Evolutionary conservation across 2,113 vertebrate genomes (phyloP).

Genomic region (Ceuthmochares aereus): DNA sequence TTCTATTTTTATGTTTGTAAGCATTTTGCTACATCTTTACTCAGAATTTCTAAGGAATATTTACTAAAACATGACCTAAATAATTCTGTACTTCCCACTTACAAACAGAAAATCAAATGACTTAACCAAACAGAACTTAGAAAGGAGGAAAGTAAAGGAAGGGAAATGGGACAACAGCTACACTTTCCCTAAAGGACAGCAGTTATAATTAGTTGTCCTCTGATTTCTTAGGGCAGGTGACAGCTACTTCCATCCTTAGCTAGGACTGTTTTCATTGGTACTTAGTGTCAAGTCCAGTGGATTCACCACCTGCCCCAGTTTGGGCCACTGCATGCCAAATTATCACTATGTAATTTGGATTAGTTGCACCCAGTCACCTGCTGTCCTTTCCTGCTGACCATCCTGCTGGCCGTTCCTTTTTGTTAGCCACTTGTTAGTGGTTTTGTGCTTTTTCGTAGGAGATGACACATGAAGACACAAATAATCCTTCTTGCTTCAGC

Average conservation of each 20-base stretch:
- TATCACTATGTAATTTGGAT: background rate
- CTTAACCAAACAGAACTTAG: background rate
- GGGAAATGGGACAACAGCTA: background rate
- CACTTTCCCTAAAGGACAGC: background rate
- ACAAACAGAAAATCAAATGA: background rate
- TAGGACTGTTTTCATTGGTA: background rate
- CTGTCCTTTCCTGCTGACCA: background rate
- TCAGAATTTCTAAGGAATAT: background rate
- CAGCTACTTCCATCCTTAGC: background rate
- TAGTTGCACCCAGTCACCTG: background rate
- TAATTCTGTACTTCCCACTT: background rate
- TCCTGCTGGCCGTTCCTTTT: background rate
- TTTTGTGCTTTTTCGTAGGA: background rate
- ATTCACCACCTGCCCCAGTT: background rate
- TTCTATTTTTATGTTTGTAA: background rate
- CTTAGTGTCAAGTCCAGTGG: background rate
- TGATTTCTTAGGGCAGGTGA: background rate
- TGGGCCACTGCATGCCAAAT: background rate
- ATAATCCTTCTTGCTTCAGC: background rate
- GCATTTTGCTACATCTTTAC: background rate
- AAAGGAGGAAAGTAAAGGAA: background rate
- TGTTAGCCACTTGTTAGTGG: background rate
- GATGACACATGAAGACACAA: background rate
- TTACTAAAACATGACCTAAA: background rate
- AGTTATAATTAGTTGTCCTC: background rate